Percentiles rank a stretch among this genome's conserved stretches.
These are phyloP conservation scores for Trichopria drosophilae DNA, from an alignment of 2,888 invertebrate species.

Conservation along the genomic window DNA sequence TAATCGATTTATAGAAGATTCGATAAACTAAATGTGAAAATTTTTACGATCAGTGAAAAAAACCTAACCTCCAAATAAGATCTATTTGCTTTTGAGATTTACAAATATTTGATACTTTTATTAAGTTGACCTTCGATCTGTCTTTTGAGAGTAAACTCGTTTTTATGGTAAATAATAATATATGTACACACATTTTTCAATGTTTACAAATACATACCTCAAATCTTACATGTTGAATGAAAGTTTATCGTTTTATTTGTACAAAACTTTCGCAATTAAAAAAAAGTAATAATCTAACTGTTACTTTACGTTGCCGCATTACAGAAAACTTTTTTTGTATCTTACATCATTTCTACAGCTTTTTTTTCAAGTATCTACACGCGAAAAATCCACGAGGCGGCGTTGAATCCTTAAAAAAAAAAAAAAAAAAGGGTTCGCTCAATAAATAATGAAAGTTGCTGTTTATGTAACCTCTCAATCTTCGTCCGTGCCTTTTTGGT, in stretches of 20 bases:
- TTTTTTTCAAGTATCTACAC: conserved; percentile 18
- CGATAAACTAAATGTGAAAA: no score
- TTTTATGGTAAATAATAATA: conserved; percentile 35
- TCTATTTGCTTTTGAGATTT: no score
- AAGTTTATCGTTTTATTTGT: conserved; percentile 31
- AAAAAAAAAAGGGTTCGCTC: no score
- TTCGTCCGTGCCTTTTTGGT: conserved; percentile 72
- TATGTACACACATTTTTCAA: conserved; percentile 31
- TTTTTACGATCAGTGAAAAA: no score
- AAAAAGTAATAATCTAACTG: conserved; percentile 31
- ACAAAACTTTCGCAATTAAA: conserved; percentile 31
- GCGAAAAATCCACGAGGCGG: conserved; percentile 18
- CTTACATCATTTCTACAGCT: conserved; percentile 30
- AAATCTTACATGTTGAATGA: conserved; percentile 32
- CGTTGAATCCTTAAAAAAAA: neutral
- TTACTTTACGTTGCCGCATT: conserved; percentile 28
- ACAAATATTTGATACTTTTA: no score
- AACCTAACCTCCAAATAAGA: no score
- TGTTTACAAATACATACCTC: conserved; percentile 31
- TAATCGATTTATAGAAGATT: no score
- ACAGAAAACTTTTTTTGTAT: conserved; percentile 32
- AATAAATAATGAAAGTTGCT: conserved; percentile 31
- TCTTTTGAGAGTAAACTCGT: conserved; percentile 34
- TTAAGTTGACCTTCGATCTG: no score
- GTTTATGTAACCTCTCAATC: conserved; percentile 44